phyloP scores from a whole-genome alignment of 2,888 invertebrate species.

The Morpho achilles region DNA sequence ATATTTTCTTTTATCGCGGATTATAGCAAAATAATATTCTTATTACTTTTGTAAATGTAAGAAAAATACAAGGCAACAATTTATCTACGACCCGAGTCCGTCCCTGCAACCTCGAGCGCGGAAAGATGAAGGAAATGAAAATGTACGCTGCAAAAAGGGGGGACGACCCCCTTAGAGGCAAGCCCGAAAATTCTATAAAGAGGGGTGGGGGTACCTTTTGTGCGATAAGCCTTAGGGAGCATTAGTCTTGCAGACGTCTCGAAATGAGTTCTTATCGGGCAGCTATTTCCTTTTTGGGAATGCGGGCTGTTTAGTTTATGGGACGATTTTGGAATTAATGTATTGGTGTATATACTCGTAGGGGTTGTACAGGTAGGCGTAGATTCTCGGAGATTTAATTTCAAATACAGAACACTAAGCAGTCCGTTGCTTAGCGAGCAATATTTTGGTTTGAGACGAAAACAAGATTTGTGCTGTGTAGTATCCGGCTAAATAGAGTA shows the following conservation, averaged over 20 bases:
- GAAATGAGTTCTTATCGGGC: constrained; percentile 65
- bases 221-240: constrained; percentile 66
- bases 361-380: too few species aligned
- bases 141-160: constrained; percentile 78
- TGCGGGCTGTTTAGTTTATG: constrained; percentile 30
- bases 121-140: constrained; percentile 80
- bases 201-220: constrained; percentile 71
- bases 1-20: too few species aligned
- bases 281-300: constrained; percentile 61
- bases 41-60: too few species aligned
- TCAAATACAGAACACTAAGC: too few species aligned
- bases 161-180: constrained; percentile 45
- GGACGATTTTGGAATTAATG: constrained; percentile 8
- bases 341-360: neutral
- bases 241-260: constrained; percentile 70
- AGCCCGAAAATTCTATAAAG: constrained; percentile 76
- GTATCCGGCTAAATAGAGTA: too few species aligned
- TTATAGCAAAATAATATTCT: too few species aligned
- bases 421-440: too few species aligned
- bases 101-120: constrained; percentile 58
- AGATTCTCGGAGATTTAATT: too few species aligned
- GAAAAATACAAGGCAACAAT: too few species aligned
- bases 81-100: constrained; percentile 37
- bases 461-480: too few species aligned
- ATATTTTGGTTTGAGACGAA: too few species aligned